Evolutionary conservation across 2,113 vertebrate species (phyloP).

Genomic region (Oenanthe oenanthe): DNA sequence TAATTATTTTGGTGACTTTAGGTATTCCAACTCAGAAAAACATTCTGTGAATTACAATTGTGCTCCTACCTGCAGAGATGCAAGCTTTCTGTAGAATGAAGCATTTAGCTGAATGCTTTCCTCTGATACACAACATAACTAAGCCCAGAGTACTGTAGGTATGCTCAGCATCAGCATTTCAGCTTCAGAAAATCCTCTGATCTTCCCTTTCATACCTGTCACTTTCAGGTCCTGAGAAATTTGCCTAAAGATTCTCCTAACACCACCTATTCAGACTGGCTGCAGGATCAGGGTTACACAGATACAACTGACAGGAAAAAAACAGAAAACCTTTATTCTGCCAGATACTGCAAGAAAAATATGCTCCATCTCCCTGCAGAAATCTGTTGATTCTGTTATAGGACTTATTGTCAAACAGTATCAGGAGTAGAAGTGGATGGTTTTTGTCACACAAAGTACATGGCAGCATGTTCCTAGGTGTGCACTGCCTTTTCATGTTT

Average conservation of each 20-base stretch:
- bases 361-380: not conserved
- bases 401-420: not conserved
- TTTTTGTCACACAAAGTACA: not conserved
- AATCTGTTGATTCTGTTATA: rapidly evolving
- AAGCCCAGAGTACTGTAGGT: not conserved
- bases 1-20: not conserved
- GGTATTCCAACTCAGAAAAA: not conserved
- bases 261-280: not conserved
- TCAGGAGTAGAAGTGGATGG: not conserved
- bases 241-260: not conserved
- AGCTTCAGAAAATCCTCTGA: not conserved
- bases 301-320: not conserved
- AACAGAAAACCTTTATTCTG: not conserved
- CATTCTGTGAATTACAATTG: not conserved
- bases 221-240: not conserved
- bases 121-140: not conserved
- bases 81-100: not conserved
- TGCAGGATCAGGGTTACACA: not conserved
- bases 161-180: not conserved
- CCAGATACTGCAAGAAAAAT: not conserved
- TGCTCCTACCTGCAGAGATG: not conserved
- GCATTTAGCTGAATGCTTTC: not conserved
- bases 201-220: not conserved
- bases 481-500: not conserved
- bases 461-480: not conserved